Evolutionary conservation across 1,140 invertebrate species (phyloP).

Genomic region (Bombus sibiricus): DNA sequence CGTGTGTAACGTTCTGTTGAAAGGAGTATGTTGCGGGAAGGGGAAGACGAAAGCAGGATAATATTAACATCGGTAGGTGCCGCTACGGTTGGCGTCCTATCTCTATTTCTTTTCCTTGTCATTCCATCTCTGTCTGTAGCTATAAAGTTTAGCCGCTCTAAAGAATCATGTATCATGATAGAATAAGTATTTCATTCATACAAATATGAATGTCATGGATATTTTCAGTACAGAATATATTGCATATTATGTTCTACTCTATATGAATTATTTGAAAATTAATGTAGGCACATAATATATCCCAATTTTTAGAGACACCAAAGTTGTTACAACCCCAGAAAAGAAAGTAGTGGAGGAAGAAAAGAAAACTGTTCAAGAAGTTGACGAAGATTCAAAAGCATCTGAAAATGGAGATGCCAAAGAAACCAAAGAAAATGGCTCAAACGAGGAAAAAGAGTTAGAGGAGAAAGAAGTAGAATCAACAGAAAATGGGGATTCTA

Average conservation of each 20-base stretch:
- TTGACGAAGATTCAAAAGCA: conserved; percentile 79
- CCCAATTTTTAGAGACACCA: conserved; percentile 76
- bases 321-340: conserved; percentile 84
- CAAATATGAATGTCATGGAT: not conserved
- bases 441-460: conserved; percentile 78
- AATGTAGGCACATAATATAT: not conserved
- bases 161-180: not conserved
- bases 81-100: conserved; percentile 76
- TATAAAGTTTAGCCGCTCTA: conserved; percentile 42
- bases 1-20: conserved; percentile 24
- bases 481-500: conserved; percentile 85
- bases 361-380: conserved; percentile 77
- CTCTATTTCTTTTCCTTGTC: conserved; percentile 68
- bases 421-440: conserved; percentile 82
- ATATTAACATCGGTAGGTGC: conserved; percentile 62
- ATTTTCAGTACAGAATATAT: not conserved
- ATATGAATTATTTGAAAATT: not conserved
- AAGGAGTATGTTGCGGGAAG: conserved; percentile 30
- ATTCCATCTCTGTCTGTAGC: conserved; percentile 45
- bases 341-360: conserved; percentile 82
- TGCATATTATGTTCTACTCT: not conserved
- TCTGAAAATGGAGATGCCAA: conserved; percentile 81
- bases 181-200: not conserved
- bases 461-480: conserved; percentile 84
- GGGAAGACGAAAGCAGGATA: conserved; percentile 40